Evolutionary conservation across 2,888 invertebrate species (phyloP), one percentile per base, ranked within the genome.

Genomic region (Polyommatus iphigenia): DNA sequence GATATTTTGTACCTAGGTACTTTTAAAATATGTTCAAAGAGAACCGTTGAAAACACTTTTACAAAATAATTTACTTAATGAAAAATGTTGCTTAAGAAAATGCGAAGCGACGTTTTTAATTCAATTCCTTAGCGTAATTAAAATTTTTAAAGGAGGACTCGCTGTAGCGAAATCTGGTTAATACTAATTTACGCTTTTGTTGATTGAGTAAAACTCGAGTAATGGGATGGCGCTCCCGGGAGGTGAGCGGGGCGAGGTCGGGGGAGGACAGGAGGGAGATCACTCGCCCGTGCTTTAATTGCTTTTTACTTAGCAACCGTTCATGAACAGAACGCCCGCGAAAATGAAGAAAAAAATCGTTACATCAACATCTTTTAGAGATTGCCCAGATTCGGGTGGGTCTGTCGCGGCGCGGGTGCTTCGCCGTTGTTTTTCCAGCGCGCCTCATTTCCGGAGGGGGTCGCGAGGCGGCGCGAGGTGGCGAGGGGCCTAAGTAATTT

Each of bases 401-500:
- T 87, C 88, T 87, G 87, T 89, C 87, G 91, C 90, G 54, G 54
- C 50, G 15, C 50, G 89, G 89, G 88, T 90, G 91, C 89, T 91
- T 92, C 93, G 91, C 91, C 92, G 92, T 93, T 94, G 94, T 94
- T 93, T 92, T 94, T 92, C 91, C 90, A 92, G 89, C 90, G 93
- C 90, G 91, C 91, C 93, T 93, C 92, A 91, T 93, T 93, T 93
- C 93, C 93, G 92, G 93, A 87, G 91, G 90, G 90, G 90, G 89
- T 85, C 87, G 89, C 86, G 87, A 81, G 87, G 87, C 83, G 88
- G 88, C 86, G 75, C 89, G 93, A 76, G 90, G 93, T 88, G 90
- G 91, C 87, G 87, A 91, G 93, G 93, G 95, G 95, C 93, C 95
- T 95, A 95, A 95, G 95, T 95, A 95, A 95, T 95, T 95, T 95